Evolutionary conservation across 1,140 invertebrate genomes (phyloP), one percentile per base, ranked within the genome.

Genomic region (Thalassaphorura encarpata): DNA sequence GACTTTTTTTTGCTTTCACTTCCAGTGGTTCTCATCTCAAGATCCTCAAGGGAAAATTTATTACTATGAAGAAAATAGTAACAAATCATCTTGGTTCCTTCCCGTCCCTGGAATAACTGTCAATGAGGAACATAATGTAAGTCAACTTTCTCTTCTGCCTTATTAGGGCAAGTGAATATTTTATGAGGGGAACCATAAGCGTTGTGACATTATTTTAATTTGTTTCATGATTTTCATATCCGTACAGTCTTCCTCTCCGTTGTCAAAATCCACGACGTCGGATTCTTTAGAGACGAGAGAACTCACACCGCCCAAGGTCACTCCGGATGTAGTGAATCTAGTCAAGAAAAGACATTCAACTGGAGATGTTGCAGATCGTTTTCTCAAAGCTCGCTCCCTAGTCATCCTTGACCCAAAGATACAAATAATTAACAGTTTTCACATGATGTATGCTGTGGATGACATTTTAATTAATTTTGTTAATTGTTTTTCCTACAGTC

Each of bases 31-130:
- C 65, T 74, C 76, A 11, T 77, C 78, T n/a, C 72, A 68, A 39
- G 78, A 80, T 68, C 67, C 71, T 3, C 73, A 77, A 66, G 78
- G 78, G n/a, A 73, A 76, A 49, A 72, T 79, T 27, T 81, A 80
- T 68, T 81, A 75, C 63, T 80, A 77, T 66, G 76, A 79, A 66
- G 77, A 80, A 67, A 77, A 79, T 57, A 76, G 76, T 51, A 73
- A 73, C 60, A 76, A 78, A 58, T 80, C 78, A 6, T 75, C 75
- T 15, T 81, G 79, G 79, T 73, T 73, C 39, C 70, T 81, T 18
- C 79, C 79, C 11, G 66, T 73, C 29, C 64, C 69, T 42, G 21
- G 48, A 5, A 51, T 51, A 16, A 31, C 41, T 28, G 36, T 28
- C 45, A 48, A 19, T 45, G 19, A 39, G 27, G 31, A 54, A 31